Evolutionary conservation across 2,888 invertebrate genomes (phyloP).

Genomic region (Cataglyphis albicans): DNA sequence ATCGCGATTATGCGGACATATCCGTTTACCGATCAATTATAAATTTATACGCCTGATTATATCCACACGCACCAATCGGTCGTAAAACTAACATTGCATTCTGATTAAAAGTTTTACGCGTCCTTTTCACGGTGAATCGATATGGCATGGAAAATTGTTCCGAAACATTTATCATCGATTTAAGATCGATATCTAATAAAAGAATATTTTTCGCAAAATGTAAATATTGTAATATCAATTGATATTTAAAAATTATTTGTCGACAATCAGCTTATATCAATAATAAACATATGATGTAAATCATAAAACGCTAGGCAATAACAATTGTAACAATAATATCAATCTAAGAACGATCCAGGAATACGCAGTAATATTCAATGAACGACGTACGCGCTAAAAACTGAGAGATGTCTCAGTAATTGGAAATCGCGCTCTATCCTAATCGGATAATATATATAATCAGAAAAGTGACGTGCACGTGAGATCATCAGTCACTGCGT

Average conservation of each 20-base stretch:
- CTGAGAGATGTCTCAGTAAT: conserved; percentile 49
- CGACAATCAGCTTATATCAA: not conserved
- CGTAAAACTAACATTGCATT: not conserved
- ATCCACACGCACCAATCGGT: conserved; percentile 18
- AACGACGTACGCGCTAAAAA: not conserved
- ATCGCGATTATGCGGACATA: conserved; percentile 25
- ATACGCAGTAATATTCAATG: conserved; percentile 1
- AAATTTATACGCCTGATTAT: conserved; percentile 46
- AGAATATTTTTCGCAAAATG: not conserved
- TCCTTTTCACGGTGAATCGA: not conserved
- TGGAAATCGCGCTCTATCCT: conserved; percentile 64
- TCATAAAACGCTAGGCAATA: not conserved
- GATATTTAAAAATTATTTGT: not conserved
- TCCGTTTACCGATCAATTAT: conserved; percentile 30
- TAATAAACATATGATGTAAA: not conserved
- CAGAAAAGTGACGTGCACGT: conserved; percentile 68
- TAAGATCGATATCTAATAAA: not conserved
- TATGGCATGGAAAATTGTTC: conserved; percentile 9
- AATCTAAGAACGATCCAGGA: not conserved
- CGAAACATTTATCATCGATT: not conserved
- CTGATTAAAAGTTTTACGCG: conserved; percentile 53
- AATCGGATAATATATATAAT: conserved; percentile 69
- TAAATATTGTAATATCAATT: not conserved
- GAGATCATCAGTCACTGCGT: conserved; percentile 79
- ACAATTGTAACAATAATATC: not conserved